Conservation (phyloP, 1,140 invertebrate genomes). For the Ephestia elutella region DNA sequence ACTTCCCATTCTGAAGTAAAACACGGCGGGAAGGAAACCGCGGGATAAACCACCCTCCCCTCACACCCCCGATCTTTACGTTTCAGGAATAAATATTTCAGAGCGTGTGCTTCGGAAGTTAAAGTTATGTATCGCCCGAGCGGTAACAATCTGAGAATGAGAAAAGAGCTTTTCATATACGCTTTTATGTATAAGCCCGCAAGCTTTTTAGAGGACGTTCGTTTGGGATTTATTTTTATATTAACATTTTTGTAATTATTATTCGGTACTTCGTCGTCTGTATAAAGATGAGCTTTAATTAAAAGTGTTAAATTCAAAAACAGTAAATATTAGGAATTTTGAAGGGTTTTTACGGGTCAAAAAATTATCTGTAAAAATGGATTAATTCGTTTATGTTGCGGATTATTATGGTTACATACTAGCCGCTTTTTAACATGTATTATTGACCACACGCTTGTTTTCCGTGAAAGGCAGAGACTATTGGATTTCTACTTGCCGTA, state of each 20-base stretch:
- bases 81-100: slow-evolving; percentile 75
- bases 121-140: slow-evolving; percentile 69
- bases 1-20: slow-evolving; percentile 74
- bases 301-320: too few relatives aligned
- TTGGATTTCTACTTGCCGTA: too few relatives aligned
- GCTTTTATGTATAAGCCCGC: slow-evolving; percentile 8
- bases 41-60: slow-evolving; percentile 61
- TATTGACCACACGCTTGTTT: too few relatives aligned
- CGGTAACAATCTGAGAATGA: slow-evolving; percentile 68
- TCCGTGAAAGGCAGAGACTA: too few relatives aligned
- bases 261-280: too few relatives aligned
- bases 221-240: slow-evolving; percentile 16
- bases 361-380: too few relatives aligned
- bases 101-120: slow-evolving; percentile 73
- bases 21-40: slow-evolving; percentile 71
- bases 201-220: slow-evolving; percentile 16
- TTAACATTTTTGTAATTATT: not conserved
- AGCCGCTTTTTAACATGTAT: too few relatives aligned
- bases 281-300: too few relatives aligned
- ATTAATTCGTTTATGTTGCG: too few relatives aligned
- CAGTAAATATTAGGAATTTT: too few relatives aligned
- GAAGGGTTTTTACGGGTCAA: too few relatives aligned
- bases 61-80: slow-evolving; percentile 65
- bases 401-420: too few relatives aligned
- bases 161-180: slow-evolving; percentile 58